Base-by-base conservation (phyloP, 1,140 invertebrate species). In the Drosophila truncata region DNA sequence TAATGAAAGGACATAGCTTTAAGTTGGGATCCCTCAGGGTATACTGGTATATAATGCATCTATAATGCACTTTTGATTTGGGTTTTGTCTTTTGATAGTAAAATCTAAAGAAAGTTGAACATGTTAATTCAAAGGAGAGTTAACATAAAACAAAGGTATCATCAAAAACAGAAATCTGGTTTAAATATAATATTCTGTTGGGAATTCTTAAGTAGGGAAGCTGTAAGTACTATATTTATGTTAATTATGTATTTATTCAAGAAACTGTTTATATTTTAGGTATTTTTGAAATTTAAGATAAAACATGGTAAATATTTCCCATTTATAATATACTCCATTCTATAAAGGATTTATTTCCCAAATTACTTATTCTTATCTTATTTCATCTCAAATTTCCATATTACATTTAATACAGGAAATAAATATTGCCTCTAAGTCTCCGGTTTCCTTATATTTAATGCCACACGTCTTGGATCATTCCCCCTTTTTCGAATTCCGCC, bases 381-480 rank as follows among this genome's bases (percentile, higher is more conserved):
- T 41, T 23, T 64, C 13, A 29, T 31, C 10, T 35, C 0, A 3
- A 4, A 16, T 11, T 37, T 23, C 2, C 14, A 23, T 61, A n/a
- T 37, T 16, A 16, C 16, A 33, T 64, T n/a, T 27, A 6, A 29
- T 3, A n/a, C 41, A 44, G n/a, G 3, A 47, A 71, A 11, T 20
- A 41, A 16, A 27, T 14, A 25, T 14, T 2, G 25, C 20, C 13
- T 13, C 11, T 35, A 10, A 8, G 65, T 29, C 5, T 60, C 44
- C 9, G 35, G 52, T 72, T 72, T 23, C 44, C 18, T n/a, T 4
- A n/a, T 13, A 29, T 41, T 44, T 33, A 29, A 49, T 47, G 71
- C 54, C 55, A 67, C 47, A 67, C 55, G 74, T 47, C 55, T 18
- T 39, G 27, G 41, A 65, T 76, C 71, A 27, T 31, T 63, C 13